A percentile compares a stretch with the other conserved stretches of the same genome.
phyloP scores from a whole-genome alignment of 2,113 vertebrate species.

The Syrmaticus mikado region DNA sequence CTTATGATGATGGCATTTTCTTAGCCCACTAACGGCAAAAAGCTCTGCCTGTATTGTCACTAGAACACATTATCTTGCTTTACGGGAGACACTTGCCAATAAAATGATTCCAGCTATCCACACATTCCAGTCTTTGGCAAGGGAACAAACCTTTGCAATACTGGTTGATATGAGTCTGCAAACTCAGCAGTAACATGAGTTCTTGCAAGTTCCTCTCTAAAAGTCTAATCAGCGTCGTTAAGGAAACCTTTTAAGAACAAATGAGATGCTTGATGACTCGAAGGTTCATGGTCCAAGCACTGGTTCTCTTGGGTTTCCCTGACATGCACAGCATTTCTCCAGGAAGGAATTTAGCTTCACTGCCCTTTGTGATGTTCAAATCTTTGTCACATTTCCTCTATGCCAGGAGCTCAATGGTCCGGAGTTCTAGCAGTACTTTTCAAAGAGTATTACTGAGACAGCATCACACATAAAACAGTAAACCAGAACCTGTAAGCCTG shows the following conservation, averaged over 20 bases:
- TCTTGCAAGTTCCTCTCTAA: conserved; percentile 7
- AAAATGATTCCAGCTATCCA: not conserved
- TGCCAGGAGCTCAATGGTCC: not conserved
- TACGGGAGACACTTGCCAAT: not conserved
- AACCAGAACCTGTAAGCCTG: not conserved
- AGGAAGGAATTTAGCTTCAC: not conserved
- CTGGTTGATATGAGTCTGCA: not conserved
- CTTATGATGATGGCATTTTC: not conserved
- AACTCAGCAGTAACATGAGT: not conserved
- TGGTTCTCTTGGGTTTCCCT: not conserved
- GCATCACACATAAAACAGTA: not conserved
- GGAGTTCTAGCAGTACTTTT: not conserved
- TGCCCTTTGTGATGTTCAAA: fast-evolving
- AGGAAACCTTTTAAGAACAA: conserved; percentile 21
- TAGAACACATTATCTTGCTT: not conserved
- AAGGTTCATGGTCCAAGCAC: not conserved
- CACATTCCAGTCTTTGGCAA: not conserved
- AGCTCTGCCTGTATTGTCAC: not conserved
- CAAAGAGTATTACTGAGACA: not conserved
- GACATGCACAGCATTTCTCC: not conserved
- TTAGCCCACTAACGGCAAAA: not conserved
- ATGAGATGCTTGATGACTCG: not conserved
- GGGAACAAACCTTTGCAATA: not conserved
- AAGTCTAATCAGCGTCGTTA: not conserved
- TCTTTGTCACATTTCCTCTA: not conserved